These are phyloP conservation scores for Pedionomus torquatus DNA, from an alignment of 2,113 vertebrate species.

Conservation along the genomic window DNA sequence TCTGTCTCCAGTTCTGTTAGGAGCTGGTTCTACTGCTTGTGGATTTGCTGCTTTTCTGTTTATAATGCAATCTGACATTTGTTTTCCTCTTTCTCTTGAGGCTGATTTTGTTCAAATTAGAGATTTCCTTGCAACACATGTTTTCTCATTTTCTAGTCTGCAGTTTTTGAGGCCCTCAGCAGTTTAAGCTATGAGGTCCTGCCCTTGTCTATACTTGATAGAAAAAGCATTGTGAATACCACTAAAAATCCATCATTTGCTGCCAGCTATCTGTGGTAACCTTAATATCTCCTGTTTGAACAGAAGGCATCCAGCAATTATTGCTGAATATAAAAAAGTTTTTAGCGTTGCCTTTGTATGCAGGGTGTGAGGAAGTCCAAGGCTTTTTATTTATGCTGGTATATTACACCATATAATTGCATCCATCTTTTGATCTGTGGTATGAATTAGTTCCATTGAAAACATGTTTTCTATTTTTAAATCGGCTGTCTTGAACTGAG, in stretches of 20 bases:
- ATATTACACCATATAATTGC: conserved; percentile 57
- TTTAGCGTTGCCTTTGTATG: conserved; percentile 30
- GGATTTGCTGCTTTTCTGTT: conserved; percentile 10
- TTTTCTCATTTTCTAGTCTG: conserved; percentile 49
- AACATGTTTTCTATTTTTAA: conserved; percentile 71
- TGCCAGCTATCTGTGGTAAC: conserved; percentile 50
- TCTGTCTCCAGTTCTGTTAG: background rate
- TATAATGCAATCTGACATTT: conserved; percentile 57
- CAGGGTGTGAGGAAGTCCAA: conserved; percentile 64
- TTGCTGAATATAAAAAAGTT: conserved; percentile 12
- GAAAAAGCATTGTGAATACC: background rate
- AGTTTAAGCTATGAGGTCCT: conserved; percentile 30
- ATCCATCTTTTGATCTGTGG: conserved; percentile 67
- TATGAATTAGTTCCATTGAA: conserved; percentile 67
- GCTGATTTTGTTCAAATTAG: conserved; percentile 59
- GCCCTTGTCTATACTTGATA: conserved; percentile 52
- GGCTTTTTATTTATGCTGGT: conserved; percentile 60
- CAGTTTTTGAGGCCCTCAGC: conserved; percentile 41
- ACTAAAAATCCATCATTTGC: conserved; percentile 24
- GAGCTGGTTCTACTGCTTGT: background rate
- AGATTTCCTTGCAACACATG: conserved; percentile 57
- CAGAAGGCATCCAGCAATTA: conserved; percentile 12
- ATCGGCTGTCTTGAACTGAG: conserved; percentile 23
- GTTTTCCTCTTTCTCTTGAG: conserved; percentile 55
- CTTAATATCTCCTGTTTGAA: conserved; percentile 47